Base-by-base conservation (phyloP, 2,888 invertebrate genomes). In the Drosophila hawaiiensis region DNA sequence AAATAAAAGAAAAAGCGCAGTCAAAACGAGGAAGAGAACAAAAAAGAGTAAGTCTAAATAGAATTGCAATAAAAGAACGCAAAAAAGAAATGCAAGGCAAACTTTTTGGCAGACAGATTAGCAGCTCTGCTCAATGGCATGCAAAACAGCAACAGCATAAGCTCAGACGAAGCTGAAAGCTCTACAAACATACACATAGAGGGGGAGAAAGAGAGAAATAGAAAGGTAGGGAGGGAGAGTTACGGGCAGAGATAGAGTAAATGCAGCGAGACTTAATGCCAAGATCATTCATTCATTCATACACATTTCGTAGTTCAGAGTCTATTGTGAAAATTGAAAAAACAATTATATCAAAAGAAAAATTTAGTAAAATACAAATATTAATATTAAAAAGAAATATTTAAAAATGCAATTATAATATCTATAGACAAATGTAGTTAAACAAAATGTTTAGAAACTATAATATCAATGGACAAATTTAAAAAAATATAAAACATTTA, bases 51-150 rank as follows among this genome's bases (percentile, higher is more conserved):
- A 29, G 16, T 6, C 37, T 63, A 60, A 58, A 22, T 50, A 52
- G 7, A 54, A 50, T 33, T 29, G 60, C 35, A 53, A 28, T 52
- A 16, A 59, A 28, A 37, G 41, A 54, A 31, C 41, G 29, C 22
- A 41, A 22, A 53, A 53, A 29, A 53, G 68, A 63, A 69, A 54
- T 52, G 55, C 62, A 66, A 33, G 50, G 22, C 43, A 52, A 43
- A 47, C 25, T 47, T 33, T n/a, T 9, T 28, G 14, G 39, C 49
- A 68, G 70, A 71, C 83, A 83, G 63, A 74, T 71, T 80, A 82
- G 75, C 79, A 82, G 65, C 71, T 54, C 78, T 43, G 37, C 63
- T 28, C 58, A 66, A 52, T 47, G 41, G 43, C 68, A 56, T 58
- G 68, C 79, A 68, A 43, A 37, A 33, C 22, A 10, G n/a, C 19